Evolutionary conservation across 2,113 vertebrate genomes (phyloP).

Genomic region (Nycticebus coucang): DNA sequence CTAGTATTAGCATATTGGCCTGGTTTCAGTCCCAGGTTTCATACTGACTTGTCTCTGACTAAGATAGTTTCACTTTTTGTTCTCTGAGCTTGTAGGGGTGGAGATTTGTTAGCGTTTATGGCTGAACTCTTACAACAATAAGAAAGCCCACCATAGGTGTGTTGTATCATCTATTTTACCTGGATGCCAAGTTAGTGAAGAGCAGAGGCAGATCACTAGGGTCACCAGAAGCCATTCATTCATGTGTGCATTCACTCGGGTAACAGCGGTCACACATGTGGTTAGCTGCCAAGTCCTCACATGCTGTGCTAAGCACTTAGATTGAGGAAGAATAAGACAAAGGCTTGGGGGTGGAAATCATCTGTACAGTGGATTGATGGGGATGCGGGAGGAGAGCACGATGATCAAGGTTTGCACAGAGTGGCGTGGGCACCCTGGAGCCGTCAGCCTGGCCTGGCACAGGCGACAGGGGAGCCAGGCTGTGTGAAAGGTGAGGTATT

Average conservation of each 20-base stretch:
- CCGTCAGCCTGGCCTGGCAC: background rate
- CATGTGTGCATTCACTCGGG: background rate
- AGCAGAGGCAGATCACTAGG: background rate
- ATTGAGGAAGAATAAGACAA: background rate
- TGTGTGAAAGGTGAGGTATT: background rate
- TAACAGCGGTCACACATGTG: no score
- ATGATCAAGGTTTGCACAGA: background rate
- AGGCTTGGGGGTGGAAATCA: background rate
- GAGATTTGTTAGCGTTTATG: background rate
- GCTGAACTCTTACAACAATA: background rate
- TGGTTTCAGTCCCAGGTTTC: background rate
- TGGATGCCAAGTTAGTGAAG: background rate
- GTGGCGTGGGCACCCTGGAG: background rate
- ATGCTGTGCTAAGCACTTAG: background rate
- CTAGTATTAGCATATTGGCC: background rate
- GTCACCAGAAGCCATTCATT: background rate
- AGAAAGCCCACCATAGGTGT: background rate
- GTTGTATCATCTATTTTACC: background rate
- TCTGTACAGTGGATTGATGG: background rate
- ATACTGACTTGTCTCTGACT: background rate
- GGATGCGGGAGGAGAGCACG: background rate
- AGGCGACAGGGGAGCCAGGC: background rate
- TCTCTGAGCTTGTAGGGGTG: background rate
- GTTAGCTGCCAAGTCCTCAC: background rate
- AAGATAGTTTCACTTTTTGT: constrained; percentile 33